Evolutionary conservation across 1,140 invertebrate species (phyloP).

Genomic region (Diplogasteroides magnus): DNA sequence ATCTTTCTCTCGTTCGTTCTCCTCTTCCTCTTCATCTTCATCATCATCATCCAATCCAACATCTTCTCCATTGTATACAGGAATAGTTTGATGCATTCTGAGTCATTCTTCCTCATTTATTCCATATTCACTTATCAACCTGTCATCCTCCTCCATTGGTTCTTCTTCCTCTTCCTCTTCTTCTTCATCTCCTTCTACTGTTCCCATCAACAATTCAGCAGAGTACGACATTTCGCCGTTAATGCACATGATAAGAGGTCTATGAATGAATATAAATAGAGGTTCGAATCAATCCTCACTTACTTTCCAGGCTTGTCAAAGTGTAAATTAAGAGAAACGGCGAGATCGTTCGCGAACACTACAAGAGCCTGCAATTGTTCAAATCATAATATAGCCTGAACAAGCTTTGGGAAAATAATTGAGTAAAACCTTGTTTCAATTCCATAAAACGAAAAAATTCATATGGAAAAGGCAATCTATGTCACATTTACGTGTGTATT

Average conservation of each 20-base stretch:
- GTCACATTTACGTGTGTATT: background rate
- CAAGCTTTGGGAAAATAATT: background rate
- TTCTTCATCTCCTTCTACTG: conserved; percentile 2
- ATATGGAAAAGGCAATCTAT: conserved; percentile 1
- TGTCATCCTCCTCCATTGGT: background rate
- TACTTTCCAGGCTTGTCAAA: conserved; percentile 12
- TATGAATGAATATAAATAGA: background rate
- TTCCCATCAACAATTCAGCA: conserved; percentile 5
- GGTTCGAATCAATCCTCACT: background rate
- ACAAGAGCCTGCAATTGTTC: background rate
- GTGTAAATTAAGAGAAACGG: background rate
- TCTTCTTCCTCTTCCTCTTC: conserved; percentile 2
- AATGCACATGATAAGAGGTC: conserved; percentile 1
- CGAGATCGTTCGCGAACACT: background rate
- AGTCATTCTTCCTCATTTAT: background rate
- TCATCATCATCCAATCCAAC: background rate
- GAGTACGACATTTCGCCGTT: background rate
- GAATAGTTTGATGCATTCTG: background rate
- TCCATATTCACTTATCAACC: background rate
- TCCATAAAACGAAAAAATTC: conserved; percentile 3
- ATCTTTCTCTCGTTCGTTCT: background rate
- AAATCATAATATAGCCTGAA: background rate
- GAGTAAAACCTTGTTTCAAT: background rate
- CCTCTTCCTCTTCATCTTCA: background rate
- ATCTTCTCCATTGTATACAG: background rate